Conservation (phyloP, 2,113 vertebrate genomes). For the Butastur rufipennis region DNA sequence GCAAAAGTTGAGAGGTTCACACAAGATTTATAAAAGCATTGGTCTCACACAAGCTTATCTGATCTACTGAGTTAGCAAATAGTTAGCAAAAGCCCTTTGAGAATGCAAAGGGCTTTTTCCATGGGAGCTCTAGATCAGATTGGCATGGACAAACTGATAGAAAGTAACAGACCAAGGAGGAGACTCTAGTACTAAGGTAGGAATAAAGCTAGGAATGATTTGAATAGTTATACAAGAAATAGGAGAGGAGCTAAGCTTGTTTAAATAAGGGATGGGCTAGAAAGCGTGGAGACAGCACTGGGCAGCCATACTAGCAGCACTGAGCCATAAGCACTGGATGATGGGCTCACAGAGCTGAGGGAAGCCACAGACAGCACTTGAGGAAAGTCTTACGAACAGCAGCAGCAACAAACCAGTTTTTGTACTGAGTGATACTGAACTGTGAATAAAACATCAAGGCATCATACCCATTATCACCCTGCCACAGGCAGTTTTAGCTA, state of each 20-base stretch:
- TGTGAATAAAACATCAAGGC: background rate
- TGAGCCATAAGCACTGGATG: background rate
- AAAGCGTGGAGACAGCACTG: background rate
- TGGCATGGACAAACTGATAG: background rate
- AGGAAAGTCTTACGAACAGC: background rate
- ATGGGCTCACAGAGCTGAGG: background rate
- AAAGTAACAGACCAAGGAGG: background rate
- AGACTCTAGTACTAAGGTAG: background rate
- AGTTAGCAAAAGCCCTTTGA: background rate
- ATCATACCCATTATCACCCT: background rate
- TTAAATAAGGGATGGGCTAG: background rate
- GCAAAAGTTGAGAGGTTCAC: background rate
- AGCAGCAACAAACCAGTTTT: background rate
- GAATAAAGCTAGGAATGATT: background rate
- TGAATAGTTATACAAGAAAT: background rate
- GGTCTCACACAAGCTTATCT: background rate
- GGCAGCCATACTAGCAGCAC: background rate
- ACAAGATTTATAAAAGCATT: background rate
- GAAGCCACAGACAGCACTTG: background rate
- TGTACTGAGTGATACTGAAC: background rate
- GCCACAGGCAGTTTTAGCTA: background rate
- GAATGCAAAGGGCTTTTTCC: background rate
- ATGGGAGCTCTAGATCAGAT: background rate
- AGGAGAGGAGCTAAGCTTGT: background rate
- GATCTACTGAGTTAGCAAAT: background rate